Evolutionary conservation across 1,140 invertebrate species (phyloP).

Genomic region (Periplaneta americana): DNA sequence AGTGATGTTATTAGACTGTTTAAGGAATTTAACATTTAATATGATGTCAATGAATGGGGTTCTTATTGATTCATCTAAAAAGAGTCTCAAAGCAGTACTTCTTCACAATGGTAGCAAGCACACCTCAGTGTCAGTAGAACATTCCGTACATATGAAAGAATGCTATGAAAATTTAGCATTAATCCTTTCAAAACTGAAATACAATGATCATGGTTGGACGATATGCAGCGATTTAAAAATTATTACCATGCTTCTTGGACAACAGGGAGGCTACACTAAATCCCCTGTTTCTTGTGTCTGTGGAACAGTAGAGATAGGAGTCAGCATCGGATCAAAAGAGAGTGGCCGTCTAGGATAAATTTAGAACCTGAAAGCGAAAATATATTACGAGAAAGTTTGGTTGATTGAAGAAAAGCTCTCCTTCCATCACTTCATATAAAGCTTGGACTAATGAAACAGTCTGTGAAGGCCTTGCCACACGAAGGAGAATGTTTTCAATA

Average conservation of each 20-base stretch:
- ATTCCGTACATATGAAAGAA: not conserved
- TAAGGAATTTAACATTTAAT: not conserved
- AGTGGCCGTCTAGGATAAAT: no score
- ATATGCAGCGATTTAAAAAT: not conserved
- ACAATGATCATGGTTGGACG: not conserved
- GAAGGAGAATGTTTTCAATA: no score
- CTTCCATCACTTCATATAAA: no score
- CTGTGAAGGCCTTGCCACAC: no score
- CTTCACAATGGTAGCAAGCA: not conserved
- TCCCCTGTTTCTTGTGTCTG: not conserved
- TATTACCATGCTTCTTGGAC: not conserved
- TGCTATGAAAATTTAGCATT: not conserved
- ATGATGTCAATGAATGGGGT: not conserved
- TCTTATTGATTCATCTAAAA: not conserved
- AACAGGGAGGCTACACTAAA: not conserved
- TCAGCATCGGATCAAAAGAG: no score
- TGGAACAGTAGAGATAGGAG: no score
- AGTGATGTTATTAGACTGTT: conserved; percentile 9
- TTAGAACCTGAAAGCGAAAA: no score
- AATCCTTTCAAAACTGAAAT: not conserved
- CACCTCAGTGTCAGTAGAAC: not conserved
- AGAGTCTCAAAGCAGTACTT: not conserved
- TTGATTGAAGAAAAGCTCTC: no score
- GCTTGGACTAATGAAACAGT: no score
- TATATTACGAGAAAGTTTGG: no score